Percentiles rank a stretch among this genome's conserved stretches.
These are phyloP conservation scores for Haliclystus octoradiatus DNA, from an alignment of 30 jellyfish, hydroid and myxozoan species.

Conservation along the genomic window DNA sequence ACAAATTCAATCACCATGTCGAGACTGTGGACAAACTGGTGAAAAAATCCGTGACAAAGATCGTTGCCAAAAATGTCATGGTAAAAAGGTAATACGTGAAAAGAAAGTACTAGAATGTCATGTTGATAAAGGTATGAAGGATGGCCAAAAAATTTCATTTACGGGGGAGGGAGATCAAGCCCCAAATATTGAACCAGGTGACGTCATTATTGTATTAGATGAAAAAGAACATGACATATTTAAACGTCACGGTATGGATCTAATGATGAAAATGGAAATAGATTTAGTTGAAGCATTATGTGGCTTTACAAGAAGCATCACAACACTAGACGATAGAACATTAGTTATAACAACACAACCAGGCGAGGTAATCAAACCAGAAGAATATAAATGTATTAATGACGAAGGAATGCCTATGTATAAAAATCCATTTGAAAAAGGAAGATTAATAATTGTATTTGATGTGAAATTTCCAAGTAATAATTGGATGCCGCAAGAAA, in stretches of 20 bases:
- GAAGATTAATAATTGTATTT: constrained; percentile 60
- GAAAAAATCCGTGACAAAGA: constrained; percentile 85
- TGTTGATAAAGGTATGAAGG: constrained; percentile 80
- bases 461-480: constrained; percentile 71
- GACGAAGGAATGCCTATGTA: constrained; percentile 93
- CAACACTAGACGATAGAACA: constrained; percentile 61
- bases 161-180: constrained; percentile 93
- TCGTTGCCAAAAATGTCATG: constrained; percentile 78
- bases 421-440: constrained; percentile 35
- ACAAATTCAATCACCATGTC: constrained; percentile 94
- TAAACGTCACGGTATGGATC: constrained; percentile 54
- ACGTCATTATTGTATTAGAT: constrained; percentile 72
- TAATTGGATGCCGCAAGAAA: constrained; percentile 37
- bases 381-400: constrained; percentile 50
- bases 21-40: constrained; percentile 91
- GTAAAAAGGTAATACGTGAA: constrained; percentile 75
- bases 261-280: constrained; percentile 48
- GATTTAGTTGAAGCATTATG: constrained; percentile 78
- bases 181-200: constrained; percentile 97
- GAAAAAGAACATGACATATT: constrained; percentile 70
- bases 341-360: constrained; percentile 55
- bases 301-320: constrained; percentile 59
- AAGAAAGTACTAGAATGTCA: constrained; percentile 60
- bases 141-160: constrained; percentile 79
- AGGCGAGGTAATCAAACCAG: constrained; percentile 89